Base-by-base conservation (phyloP, 1,140 invertebrate genomes). In the Chionoecetes opilio region DNA sequence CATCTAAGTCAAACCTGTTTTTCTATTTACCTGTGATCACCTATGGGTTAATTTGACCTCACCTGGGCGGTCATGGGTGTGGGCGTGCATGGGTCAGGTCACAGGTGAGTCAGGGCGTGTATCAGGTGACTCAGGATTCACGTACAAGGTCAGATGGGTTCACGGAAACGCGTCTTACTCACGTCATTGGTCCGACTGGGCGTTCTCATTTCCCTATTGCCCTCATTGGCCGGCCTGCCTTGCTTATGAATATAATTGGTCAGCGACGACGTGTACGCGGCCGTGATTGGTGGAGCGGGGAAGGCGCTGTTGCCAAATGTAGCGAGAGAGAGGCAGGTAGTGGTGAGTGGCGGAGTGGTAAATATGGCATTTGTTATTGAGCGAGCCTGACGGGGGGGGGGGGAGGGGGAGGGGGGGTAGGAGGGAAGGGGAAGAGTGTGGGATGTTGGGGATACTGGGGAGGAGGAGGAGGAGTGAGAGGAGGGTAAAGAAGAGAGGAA, bases 291-390 rank as follows among this genome's bases (percentile, higher is more conserved):
- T 90, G 34, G 38, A 53, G n/a, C 88, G 29, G 41, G 17, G 2
- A 14, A 34, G 41, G 38, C 89, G 38, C 46, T 31, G 89, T 53
- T 91, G 89, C 89, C 89, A 91, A 29, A 75, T 91, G 89, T 91
- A 53, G 38, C 32, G 14, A 75, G 29, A 29, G 38, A 26, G 38
- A n/a, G 17, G 38, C 41, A 31, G 38, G 34, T 29, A 38, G 34
- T 32, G 89, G 31, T 41, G 38, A 53, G 34, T 37, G 41, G 89
- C n/a, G 89, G 41, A 63, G 41, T 37, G 41, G 38, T 91, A 91
- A 91, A 91, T 91, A 91, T 91, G 89, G 89, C 89, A 63, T 53
- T 91, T 91, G 89, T 41, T 90, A 90, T 75, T 82, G 63, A 84
- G 91, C 35, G 92, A 86, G n/a, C 9, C 31, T 32, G 34, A n/a